These are phyloP conservation scores for Gambelia wislizenii DNA, from an alignment of 2,797 vertebrate species.

Conservation along the genomic window DNA sequence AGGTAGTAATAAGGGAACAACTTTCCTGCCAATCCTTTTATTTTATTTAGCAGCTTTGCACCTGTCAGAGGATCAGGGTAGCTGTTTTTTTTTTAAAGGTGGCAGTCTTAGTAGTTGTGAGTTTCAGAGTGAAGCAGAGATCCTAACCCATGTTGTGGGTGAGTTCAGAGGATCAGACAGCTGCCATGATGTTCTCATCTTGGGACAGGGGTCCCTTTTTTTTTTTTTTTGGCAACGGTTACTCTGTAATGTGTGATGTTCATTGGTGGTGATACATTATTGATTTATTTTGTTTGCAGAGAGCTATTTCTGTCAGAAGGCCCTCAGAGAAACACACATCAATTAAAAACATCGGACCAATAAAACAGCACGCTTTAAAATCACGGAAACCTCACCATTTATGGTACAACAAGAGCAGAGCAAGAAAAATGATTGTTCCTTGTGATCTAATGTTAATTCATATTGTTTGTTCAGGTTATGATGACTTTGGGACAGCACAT, in stretches of 20 bases:
- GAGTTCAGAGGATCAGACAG: not conserved
- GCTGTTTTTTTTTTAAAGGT: not conserved
- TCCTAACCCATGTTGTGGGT: not conserved
- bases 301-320: slow-evolving; percentile 23
- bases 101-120: not conserved
- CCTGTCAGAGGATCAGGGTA: not conserved
- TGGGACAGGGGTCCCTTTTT: no score
- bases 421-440: not conserved
- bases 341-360: slow-evolving; percentile 22
- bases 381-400: not conserved
- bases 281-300: slow-evolving; percentile 6
- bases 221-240: not conserved
- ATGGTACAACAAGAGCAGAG: not conserved
- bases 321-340: not conserved
- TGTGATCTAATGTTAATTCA: not conserved
- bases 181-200: no score
- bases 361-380: not conserved
- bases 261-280: slow-evolving; percentile 4
- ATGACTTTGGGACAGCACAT: not conserved
- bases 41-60: not conserved
- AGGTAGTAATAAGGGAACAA: no score
- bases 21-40: not conserved
- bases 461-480: not conserved
- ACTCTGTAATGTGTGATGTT: not conserved
- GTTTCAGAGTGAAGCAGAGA: not conserved